Evolutionary conservation across 1,140 invertebrate species (phyloP).

Genomic region (Cyrtorhinus lividipennis): DNA sequence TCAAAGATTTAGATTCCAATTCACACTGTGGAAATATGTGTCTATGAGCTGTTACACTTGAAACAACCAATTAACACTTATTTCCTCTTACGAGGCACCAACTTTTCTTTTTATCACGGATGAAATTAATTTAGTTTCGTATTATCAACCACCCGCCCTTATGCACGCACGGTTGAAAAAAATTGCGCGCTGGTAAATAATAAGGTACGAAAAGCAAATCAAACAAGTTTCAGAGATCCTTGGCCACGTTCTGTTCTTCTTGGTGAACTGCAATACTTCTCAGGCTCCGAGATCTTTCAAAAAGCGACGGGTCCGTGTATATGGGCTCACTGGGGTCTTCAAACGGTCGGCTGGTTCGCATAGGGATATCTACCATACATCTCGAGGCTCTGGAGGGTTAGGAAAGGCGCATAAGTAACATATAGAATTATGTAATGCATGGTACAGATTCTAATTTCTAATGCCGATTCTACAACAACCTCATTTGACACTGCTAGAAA

Average conservation of each 20-base stretch:
- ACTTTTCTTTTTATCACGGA: background rate
- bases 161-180: background rate
- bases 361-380: slow-evolving; percentile 16
- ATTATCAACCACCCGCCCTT: background rate
- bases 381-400: slow-evolving; percentile 14
- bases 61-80: slow-evolving; percentile 18
- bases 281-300: slow-evolving; percentile 60
- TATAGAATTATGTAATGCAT: too few relatives aligned
- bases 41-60: slow-evolving; percentile 12
- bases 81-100: background rate
- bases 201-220: background rate
- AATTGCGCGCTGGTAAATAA: background rate
- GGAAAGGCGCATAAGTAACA: too few relatives aligned
- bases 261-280: slow-evolving; percentile 28
- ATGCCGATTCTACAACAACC: too few relatives aligned
- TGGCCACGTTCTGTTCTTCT: slow-evolving; percentile 15
- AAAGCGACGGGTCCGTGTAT: slow-evolving; percentile 79
- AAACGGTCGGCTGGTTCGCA: slow-evolving; percentile 30
- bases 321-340: slow-evolving; percentile 83
- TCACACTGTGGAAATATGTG: slow-evolving; percentile 6
- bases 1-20: background rate
- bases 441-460: too few relatives aligned
- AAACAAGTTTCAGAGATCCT: background rate
- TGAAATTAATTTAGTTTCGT: background rate
- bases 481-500: too few relatives aligned